A percentile compares a stretch with the other conserved stretches of the same genome.
Evolutionary conservation across 1,140 invertebrate genomes (phyloP).

Genomic region (Phthorimaea operculella): DNA sequence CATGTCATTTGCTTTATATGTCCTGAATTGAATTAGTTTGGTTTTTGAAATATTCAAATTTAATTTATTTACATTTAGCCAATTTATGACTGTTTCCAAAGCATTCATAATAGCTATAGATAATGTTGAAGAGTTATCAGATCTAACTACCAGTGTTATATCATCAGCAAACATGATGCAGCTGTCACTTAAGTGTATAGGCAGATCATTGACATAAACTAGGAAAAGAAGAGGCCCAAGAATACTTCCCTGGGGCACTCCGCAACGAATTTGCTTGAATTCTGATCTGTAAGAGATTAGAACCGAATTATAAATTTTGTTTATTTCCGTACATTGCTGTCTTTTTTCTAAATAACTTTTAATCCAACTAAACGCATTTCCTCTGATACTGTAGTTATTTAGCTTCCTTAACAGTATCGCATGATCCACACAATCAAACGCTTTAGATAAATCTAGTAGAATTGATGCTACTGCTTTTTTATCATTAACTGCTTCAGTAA

Average conservation of each 20-base stretch:
- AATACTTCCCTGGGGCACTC: not conserved
- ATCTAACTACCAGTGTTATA: too few relatives aligned
- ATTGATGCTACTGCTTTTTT: constrained; percentile 1
- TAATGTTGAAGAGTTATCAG: not conserved
- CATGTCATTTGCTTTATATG: too few relatives aligned
- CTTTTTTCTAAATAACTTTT: not conserved
- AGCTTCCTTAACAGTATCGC: constrained; percentile 4
- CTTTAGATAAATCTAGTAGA: constrained; percentile 10
- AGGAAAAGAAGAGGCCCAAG: not conserved
- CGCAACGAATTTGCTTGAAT: not conserved
- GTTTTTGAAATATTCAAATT: too few relatives aligned
- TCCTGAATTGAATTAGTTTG: too few relatives aligned
- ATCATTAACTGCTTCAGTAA: constrained; percentile 5
- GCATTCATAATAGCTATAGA: not conserved
- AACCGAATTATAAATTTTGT: not conserved
- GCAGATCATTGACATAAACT: not conserved
- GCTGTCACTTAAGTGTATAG: not conserved
- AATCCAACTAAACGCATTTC: not conserved
- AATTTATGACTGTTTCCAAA: too few relatives aligned
- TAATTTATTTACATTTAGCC: too few relatives aligned
- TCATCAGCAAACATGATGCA: not conserved
- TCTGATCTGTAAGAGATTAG: not conserved
- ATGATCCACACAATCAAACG: constrained; percentile 12
- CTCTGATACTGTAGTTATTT: not conserved
- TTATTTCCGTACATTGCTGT: not conserved